Evolutionary conservation across 2,888 invertebrate species (phyloP), one percentile per base, ranked within the genome.

Genomic region (Theodoxus fluviatilis): DNA sequence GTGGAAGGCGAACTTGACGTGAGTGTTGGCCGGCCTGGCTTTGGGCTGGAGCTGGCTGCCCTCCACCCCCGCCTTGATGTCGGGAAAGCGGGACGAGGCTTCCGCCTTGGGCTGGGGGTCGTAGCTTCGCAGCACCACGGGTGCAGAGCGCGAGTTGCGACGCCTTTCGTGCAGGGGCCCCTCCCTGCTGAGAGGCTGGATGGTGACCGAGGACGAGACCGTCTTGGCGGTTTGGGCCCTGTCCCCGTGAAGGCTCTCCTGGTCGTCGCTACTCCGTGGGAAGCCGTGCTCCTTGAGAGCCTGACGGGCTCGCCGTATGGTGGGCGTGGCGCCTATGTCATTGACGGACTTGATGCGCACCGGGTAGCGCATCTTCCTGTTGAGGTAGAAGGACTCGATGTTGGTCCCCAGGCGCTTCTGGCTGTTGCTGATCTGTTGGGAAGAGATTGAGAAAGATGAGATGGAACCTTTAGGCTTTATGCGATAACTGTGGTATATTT

Each of bases 341-440:
- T 76, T 78, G n/a, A 73, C 69, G 12, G 77, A 74, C 52, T 78
- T 76, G 22, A 75, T 75, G 28, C 83, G 63, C 40, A 80, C 67
- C 18, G 81, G 81, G 72, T 76, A 80, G 40, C 75, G 72, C 65
- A 79, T 75, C 61, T 75, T 78, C 69, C 75, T 79, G 28, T 79
- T 77, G 28, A 83, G 73, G 72, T 83, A 83, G 69, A 76, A 78
- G 33, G 80, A 76, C 15, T 79, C 76, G 31, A 76, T 77, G 35
- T 75, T 72, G n/a, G 80, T 75, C 4, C 82, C 82, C 22, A 82
- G 71, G 18, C 80, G 68, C 71, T 79, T 79, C 67, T 79, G 78
- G 25, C 76, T 75, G 63, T 78, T 83, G 64, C 68, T 59, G 33
- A 74, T 65, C 35, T n/a, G n/a, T n/a, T n/a, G n/a, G 78, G 76